Conservation (phyloP, 2,113 vertebrate genomes). For the Nothobranchius furzeri region DNA sequence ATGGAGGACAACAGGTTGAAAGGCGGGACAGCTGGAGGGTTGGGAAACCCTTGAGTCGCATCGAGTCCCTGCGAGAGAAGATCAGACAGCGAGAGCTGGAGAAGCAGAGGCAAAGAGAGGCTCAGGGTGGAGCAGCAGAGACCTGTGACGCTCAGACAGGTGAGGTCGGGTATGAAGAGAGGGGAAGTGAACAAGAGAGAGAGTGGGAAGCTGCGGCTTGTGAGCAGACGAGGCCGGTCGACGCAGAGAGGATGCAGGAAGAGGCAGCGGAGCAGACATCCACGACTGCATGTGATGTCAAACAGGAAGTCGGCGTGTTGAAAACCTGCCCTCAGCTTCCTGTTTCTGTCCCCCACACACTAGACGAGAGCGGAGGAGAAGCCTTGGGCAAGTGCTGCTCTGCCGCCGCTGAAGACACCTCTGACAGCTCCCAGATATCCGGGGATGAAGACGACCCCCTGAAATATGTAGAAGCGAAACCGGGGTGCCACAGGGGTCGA, state of each 20-base stretch:
- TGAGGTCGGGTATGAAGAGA: constrained; percentile 22
- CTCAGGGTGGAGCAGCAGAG: constrained; percentile 19
- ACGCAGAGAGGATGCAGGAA: constrained; percentile 63
- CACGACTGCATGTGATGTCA: constrained; percentile 64
- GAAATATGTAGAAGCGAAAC: constrained; percentile 54
- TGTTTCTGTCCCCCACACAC: constrained; percentile 66
- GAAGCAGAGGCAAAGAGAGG: constrained; percentile 38
- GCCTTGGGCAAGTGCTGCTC: constrained; percentile 27
- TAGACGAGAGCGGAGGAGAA: constrained; percentile 61
- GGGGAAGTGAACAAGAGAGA: constrained; percentile 24
- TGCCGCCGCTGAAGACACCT: constrained; percentile 25
- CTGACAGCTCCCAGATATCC: constrained; percentile 25
- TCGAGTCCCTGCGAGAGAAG: constrained; percentile 75
- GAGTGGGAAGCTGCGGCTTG: constrained; percentile 45
- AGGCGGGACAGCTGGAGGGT: constrained; percentile 73
- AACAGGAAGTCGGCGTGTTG: constrained; percentile 69
- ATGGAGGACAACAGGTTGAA: constrained; percentile 49
- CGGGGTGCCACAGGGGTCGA: constrained; percentile 21
- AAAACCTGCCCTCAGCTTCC: constrained; percentile 78
- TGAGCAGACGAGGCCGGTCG: constrained; percentile 28
- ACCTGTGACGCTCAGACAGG: neutral
- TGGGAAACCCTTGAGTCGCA: constrained; percentile 72
- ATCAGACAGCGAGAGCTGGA: constrained; percentile 67
- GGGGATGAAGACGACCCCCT: constrained; percentile 42
- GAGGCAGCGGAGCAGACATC: constrained; percentile 54